Conservation (phyloP, 2,113 vertebrate species). For the Cardinalis cardinalis region DNA sequence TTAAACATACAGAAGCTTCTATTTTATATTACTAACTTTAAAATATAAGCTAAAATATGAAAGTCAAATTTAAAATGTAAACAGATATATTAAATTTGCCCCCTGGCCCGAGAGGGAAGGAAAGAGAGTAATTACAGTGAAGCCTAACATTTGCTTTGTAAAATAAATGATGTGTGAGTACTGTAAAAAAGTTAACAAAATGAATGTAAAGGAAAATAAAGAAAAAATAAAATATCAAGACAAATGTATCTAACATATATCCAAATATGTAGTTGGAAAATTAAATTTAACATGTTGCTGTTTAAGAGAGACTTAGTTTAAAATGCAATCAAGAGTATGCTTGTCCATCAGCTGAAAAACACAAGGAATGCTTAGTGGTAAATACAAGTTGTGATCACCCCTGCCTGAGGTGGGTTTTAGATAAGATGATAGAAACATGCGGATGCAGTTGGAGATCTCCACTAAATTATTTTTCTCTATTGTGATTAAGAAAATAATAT, state of each 20-base stretch:
- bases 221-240: background rate
- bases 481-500: background rate
- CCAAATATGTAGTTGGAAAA: background rate
- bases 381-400: rapidly evolving
- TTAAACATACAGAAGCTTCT: background rate
- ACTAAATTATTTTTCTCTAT: background rate
- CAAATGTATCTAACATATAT: background rate
- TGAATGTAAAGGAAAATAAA: background rate
- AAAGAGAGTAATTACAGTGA: background rate
- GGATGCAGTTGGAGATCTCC: background rate
- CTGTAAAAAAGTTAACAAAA: background rate
- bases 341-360: background rate
- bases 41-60: background rate
- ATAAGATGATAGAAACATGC: background rate
- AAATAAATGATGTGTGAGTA: background rate
- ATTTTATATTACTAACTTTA: background rate
- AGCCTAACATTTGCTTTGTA: background rate
- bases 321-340: background rate
- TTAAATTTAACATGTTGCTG: background rate
- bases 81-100: background rate
- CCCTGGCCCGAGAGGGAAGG: background rate
- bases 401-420: background rate
- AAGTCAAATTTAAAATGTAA: background rate
- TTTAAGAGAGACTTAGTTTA: background rate
- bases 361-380: background rate